These are phyloP conservation scores for Melipona beecheii DNA, from an alignment of 2,888 invertebrate genomes.

Conservation along the genomic window DNA sequence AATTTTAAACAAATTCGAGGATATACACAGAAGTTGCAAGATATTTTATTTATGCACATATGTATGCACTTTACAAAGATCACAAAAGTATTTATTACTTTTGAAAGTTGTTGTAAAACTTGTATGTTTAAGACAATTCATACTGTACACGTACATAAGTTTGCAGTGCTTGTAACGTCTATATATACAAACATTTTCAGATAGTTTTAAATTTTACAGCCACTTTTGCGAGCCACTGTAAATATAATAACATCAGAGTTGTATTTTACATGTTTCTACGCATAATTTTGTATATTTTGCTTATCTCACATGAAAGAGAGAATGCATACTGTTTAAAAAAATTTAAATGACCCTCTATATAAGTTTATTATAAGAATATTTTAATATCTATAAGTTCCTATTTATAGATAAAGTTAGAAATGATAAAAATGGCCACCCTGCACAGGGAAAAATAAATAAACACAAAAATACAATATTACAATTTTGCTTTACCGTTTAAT, in stretches of 20 bases:
- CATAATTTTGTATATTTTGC: not conserved
- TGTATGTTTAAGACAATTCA: no score
- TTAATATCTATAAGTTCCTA: not conserved
- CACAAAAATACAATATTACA: not conserved
- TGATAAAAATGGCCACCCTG: slow-evolving; percentile 18
- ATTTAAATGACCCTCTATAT: not conserved
- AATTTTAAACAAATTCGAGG: no score
- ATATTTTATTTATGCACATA: no score
- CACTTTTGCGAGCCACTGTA: not conserved
- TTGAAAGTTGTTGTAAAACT: no score
- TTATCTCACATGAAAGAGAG: not conserved
- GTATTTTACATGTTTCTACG: not conserved
- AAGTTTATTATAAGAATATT: not conserved
- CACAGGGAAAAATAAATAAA: slow-evolving; percentile 8
- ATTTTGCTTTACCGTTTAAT: not conserved
- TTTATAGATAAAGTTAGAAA: not conserved
- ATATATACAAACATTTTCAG: no score
- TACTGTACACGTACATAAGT: no score
- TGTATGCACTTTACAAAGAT: no score
- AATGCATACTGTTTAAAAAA: not conserved
- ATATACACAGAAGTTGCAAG: no score
- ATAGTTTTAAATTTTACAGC: no score
- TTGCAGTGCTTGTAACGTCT: no score
- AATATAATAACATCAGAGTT: not conserved
- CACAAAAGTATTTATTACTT: no score